A percentile compares a stretch with the other conserved stretches of the same genome.
Evolutionary conservation across 23 tunicate species (phyloP).

Genomic region (Pegea sp.): DNA sequence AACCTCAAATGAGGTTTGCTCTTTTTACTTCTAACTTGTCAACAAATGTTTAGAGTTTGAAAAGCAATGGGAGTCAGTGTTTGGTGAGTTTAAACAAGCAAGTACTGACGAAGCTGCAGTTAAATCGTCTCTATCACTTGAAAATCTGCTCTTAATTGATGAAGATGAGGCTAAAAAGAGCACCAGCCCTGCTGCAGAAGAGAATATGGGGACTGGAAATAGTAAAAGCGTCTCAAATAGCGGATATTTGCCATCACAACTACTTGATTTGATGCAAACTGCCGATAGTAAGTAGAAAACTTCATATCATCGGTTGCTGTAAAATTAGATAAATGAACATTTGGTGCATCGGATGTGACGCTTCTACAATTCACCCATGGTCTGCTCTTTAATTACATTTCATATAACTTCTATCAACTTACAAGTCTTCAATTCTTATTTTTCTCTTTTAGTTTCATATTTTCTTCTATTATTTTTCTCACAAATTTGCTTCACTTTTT

Average conservation of each 20-base stretch:
- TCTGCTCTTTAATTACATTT: too few relatives aligned
- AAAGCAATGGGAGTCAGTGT: constrained; percentile 80
- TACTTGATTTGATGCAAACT: constrained; percentile 50
- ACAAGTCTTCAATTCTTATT: too few relatives aligned
- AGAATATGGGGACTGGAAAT: background rate
- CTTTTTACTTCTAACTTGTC: too few relatives aligned
- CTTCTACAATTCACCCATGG: too few relatives aligned
- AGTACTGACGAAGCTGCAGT: background rate
- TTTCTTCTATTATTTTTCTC: background rate
- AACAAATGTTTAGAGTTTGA: constrained; percentile 12
- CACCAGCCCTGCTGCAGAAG: background rate
- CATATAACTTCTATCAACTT: too few relatives aligned
- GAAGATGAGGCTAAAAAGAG: background rate
- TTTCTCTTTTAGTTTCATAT: too few relatives aligned
- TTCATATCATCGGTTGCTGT: too few relatives aligned
- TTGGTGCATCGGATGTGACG: too few relatives aligned
- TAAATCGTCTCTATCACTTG: background rate
- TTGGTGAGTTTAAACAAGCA: constrained; percentile 65
- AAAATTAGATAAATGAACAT: too few relatives aligned
- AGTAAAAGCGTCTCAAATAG: background rate
- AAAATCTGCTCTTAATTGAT: background rate
- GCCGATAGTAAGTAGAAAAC: too few relatives aligned
- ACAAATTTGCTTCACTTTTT: background rate
- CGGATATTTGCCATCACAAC: constrained; percentile 74
- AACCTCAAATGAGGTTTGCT: too few relatives aligned